A percentile compares a stretch with the other conserved stretches of the same genome.
These are phyloP conservation scores for Pheosia gnoma DNA, from an alignment of 2,888 invertebrate species.

Conservation along the genomic window DNA sequence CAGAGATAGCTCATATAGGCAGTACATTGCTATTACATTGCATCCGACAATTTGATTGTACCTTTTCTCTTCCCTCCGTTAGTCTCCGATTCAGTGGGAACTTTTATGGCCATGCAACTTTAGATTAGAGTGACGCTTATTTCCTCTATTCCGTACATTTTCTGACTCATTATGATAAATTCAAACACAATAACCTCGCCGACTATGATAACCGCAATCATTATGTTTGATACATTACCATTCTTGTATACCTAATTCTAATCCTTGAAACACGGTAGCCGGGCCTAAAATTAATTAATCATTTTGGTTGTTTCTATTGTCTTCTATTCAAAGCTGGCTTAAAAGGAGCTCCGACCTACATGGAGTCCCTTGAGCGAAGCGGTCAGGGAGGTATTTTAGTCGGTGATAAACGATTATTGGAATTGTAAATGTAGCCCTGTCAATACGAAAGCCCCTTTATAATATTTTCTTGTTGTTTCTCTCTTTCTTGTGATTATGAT, in stretches of 20 bases:
- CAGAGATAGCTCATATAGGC: too few species aligned
- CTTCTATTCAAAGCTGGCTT: constrained; percentile 10
- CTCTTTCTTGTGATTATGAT: too few species aligned
- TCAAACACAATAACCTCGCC: not conserved
- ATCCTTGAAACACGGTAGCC: constrained; percentile 16
- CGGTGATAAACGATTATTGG: constrained; percentile 1
- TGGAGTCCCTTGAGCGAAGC: not conserved
- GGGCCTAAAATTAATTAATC: constrained; percentile 22
- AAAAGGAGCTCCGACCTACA: constrained; percentile 1
- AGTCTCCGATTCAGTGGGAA: too few species aligned
- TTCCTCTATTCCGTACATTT: too few species aligned
- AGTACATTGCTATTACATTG: too few species aligned
- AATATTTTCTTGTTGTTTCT: constrained; percentile 1
- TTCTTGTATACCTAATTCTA: constrained; percentile 14
- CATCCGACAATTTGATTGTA: too few species aligned
- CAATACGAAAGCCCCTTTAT: not conserved
- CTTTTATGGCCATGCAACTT: too few species aligned
- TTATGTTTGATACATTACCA: constrained; percentile 23
- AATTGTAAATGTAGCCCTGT: not conserved
- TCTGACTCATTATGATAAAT: not conserved
- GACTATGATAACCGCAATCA: constrained; percentile 18
- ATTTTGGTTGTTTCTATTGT: constrained; percentile 12
- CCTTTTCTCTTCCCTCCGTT: too few species aligned
- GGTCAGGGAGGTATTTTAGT: not conserved
- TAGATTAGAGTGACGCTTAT: too few species aligned